Percentiles rank a stretch among this genome's conserved stretches.
These are phyloP conservation scores for Eilema caniola DNA, from an alignment of 2,888 invertebrate species.

Conservation along the genomic window DNA sequence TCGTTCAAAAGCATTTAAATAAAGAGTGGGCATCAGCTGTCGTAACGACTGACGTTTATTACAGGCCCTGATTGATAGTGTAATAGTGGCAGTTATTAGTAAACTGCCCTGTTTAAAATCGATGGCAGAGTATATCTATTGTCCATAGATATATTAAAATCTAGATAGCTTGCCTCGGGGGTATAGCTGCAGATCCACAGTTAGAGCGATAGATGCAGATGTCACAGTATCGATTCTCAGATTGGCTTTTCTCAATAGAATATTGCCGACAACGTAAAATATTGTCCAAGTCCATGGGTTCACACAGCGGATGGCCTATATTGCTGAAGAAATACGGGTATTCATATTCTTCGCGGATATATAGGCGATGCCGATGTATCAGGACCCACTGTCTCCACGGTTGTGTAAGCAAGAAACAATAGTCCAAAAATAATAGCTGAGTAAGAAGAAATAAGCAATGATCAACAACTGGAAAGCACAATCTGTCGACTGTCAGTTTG, in stretches of 20 bases:
- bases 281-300: too few relatives aligned
- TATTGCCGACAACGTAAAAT: too few relatives aligned
- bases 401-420: neutral
- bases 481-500: neutral
- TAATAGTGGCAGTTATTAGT: constrained; percentile 57
- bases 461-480: neutral
- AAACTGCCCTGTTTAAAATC: constrained; percentile 53
- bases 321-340: neutral
- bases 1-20: constrained; percentile 38
- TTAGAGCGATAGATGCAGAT: neutral
- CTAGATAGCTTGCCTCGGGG: constrained; percentile 3
- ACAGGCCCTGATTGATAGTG: constrained; percentile 50
- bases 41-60: constrained; percentile 50
- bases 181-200: too few relatives aligned
- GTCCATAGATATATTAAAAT: constrained; percentile 8
- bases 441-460: neutral
- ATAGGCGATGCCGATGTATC: too few relatives aligned
- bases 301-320: neutral
- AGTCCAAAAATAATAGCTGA: neutral
- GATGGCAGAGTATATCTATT: constrained; percentile 47
- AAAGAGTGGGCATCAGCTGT: constrained; percentile 41
- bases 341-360: too few relatives aligned
- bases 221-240: too few relatives aligned
- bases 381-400: neutral
- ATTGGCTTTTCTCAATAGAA: too few relatives aligned